Base-by-base conservation (phyloP, 2,797 vertebrate genomes). In the Poeciliopsis presidionis region DNA sequence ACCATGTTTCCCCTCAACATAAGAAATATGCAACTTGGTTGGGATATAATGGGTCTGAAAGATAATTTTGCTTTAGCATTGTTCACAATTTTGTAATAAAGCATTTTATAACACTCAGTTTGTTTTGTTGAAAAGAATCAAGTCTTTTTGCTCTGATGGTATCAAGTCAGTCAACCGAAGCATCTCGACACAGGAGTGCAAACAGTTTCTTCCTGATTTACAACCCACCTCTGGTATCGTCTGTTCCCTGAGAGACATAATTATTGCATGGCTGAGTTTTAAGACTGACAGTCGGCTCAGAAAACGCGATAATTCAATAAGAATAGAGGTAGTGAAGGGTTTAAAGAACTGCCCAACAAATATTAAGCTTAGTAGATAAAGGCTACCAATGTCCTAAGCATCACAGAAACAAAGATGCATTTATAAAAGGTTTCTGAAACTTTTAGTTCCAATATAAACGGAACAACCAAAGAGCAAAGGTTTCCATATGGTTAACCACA, bases 41-140 rank as follows among this genome's bases (percentile, higher is more conserved):
- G 74, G 75, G 73, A 80, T 86, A 71, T 75, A 84, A 83, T 61
- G 76, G 72, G 75, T 76, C 83, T 88, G 67, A 82, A 46, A 84
- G 72, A 65, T 83, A 39, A 81, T 84, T 87, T 86, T 91, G 84
- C 86, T 81, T 84, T 74, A 71, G 74, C 78, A 84, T 78, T 85
- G 81, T 91, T 93, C 88, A 92, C 90, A 82, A 74, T 95, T 95
- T 96, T 95, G 91, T 94, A 96, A 94, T 95, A 95, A 96, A 95
- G 91, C 92, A 90, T 96, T 95, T 96, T 93, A 88, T 93, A 94
- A 90, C 92, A 93, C 90, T 90, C 89, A 39, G 4, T 69, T 65
- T 36, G 22, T 55, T 16, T 4, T 55, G 13, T 22, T 30, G 5
- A 30, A 59, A 74, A 3, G 11, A 69, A n/a, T 45, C 5, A 39